Conservation (phyloP, 2,797 vertebrate genomes). For the Euphonia xanthogaster region DNA sequence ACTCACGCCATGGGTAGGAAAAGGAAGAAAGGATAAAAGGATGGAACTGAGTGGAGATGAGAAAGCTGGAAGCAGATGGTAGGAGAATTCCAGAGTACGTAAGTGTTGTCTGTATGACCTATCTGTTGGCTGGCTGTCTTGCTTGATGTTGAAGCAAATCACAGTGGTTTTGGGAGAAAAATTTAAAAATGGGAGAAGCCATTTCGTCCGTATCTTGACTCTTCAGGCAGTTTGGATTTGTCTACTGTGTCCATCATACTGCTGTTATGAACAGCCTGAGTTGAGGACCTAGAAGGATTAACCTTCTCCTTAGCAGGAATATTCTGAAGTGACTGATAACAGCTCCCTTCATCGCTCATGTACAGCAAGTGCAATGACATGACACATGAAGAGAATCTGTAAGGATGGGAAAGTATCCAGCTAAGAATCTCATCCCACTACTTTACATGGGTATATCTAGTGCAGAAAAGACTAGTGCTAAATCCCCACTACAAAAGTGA, state of each 20-base stretch:
- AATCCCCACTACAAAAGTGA: background rate
- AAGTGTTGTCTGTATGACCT: fast-evolving
- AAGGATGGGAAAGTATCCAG: background rate
- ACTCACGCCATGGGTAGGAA: background rate
- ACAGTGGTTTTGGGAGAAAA: background rate
- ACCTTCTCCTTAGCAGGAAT: background rate
- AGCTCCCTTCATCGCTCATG: background rate
- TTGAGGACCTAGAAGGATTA: background rate
- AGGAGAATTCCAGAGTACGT: background rate
- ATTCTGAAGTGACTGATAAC: background rate
- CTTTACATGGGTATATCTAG: background rate
- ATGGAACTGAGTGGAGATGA: background rate
- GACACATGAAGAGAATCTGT: background rate
- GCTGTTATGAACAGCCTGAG: background rate
- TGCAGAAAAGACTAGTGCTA: background rate
- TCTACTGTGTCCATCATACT: background rate
- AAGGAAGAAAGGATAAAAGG: background rate
- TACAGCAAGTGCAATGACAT: background rate
- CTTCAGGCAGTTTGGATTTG: background rate
- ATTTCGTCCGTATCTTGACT: background rate
- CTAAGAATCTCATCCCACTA: background rate
- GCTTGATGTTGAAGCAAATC: background rate
- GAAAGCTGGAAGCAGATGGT: background rate
- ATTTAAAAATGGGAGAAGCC: background rate
- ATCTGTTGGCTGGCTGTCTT: background rate